Evolutionary conservation across 23 tunicate genomes (phyloP), one percentile per base, ranked within the genome.

Genomic region (Styela clava): DNA sequence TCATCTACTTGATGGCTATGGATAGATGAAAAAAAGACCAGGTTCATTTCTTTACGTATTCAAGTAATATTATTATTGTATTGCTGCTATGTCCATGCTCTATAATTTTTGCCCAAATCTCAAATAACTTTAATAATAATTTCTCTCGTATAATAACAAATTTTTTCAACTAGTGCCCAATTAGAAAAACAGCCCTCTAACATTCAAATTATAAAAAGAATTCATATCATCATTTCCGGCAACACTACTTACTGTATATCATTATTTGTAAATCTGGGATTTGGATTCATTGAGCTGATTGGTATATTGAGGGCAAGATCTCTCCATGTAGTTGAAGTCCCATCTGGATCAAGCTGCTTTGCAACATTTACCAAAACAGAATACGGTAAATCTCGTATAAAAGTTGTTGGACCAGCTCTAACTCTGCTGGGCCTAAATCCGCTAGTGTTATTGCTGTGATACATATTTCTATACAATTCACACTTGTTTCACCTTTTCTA

Each of bases 261-360:
- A 7, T 74, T 84, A n/a, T 74, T 74, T 16, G 86, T 76, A 31
- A 82, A 93, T 69, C 81, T 81, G 29, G 98, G 92, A 51, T 79
- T 87, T 30, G 84, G 84, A 81, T 84, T 74, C 7, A 36, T 68
- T 2, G 68, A 73, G 20, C 86, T 52, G 36, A 51, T 74, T 56
- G 98, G 98, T 19, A 93, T 93, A 35, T 85, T 85, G 56, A 84
- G 31, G 0, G 79, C 93, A 81, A 93, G 83, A 63, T 93, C 98
- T 78, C 79, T 87, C 98, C 98, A 93, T 35, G 86, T 93, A 22
- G 94, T 93, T 34, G 98, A 86, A 1, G 89, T 93, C 36, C 98
- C 98, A 31, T 84, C 79, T 27, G 88, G 80, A 69, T 93, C 98
- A 74, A 93, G 69, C 7, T 85, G 88, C 35, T 69, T 74, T 26